Base-by-base conservation (phyloP, 1,140 invertebrate genomes). In the Drosophila hydei region DNA sequence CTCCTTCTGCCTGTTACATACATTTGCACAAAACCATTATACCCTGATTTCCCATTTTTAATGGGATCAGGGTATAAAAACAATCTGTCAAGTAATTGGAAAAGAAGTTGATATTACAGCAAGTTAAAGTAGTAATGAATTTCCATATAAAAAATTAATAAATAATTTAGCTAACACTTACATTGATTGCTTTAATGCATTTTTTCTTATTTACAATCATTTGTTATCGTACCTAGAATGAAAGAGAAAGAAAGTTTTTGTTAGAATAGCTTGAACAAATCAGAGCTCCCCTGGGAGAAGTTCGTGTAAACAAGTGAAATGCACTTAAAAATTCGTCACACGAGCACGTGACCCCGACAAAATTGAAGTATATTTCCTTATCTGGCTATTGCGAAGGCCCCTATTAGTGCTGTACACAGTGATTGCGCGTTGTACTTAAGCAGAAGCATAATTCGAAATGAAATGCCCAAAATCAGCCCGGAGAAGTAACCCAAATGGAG, bases 301-400 rank as follows among this genome's bases (percentile, higher is more conserved):
- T 18, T 68, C 25, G 52, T 77, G 51, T 58, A 51, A 54, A 55
- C 52, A 59, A 77, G 54, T 27, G 27, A 68, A 73, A 64, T 79
- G 64, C 80, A 76, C 72, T 84, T 77, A 84, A 85, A 79, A 73
- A 84, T 84, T 84, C 76, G 80, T 84, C 73, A 84, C 79, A 84
- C 72, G 68, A 62, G 59, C 76, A 77, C 78, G 73, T 77, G 78
- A 38, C 61, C 48, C 7, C 55, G 54, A 72, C 36, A 33, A 79
- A 79, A 73, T 72, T 59, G 70, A 75, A 72, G 61, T 8, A 56
- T 21, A 60, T 58, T 80, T 19, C 12, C 47, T 33, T 9, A 54
- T 55, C 14, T 18, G 23, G 7, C 14, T 60, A 33, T 18, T 27
- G 25, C 9, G 36, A 50, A 64, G 55, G 70, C 45, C 27, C 63